Conservation (phyloP, 2,888 invertebrate species). For the Ormia ochracea region DNA sequence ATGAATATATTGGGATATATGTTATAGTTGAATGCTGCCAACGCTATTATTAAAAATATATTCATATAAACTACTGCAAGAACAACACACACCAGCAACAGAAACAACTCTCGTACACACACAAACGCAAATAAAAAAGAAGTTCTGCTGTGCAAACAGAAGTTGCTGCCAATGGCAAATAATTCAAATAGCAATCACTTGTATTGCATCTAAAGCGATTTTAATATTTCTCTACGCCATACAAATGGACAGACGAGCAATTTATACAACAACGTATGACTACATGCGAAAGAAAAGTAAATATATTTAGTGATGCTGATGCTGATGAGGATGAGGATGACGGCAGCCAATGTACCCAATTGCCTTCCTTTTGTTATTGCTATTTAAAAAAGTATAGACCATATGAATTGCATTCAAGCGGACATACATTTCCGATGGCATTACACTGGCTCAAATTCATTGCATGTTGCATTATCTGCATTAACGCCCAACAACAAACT, state of each 20-base stretch:
- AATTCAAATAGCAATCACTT: slow-evolving; percentile 62
- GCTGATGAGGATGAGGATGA: slow-evolving; percentile 24
- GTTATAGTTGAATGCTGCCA: slow-evolving; percentile 42
- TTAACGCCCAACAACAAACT: slow-evolving; percentile 58
- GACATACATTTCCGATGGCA: background rate
- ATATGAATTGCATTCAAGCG: slow-evolving; percentile 46
- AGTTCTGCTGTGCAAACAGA: slow-evolving; percentile 55
- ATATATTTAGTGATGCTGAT: slow-evolving; percentile 38
- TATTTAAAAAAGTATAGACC: slow-evolving; percentile 57
- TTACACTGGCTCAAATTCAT: slow-evolving; percentile 16
- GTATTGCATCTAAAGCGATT: slow-evolving; percentile 61
- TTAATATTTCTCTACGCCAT: slow-evolving; percentile 33
- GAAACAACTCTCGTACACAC: background rate
- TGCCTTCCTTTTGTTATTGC: slow-evolving; percentile 30
- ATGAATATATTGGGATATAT: slow-evolving; percentile 48
- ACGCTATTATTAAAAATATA: slow-evolving; percentile 58
- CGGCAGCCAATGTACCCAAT: background rate
- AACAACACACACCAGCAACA: background rate
- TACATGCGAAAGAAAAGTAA: slow-evolving; percentile 41
- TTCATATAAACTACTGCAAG: slow-evolving; percentile 24
- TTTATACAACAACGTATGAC: background rate
- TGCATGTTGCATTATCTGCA: slow-evolving; percentile 27
- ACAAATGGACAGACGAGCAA: slow-evolving; percentile 4
- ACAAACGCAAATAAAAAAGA: background rate
- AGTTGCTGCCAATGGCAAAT: slow-evolving; percentile 63